Evolutionary conservation across 2,113 vertebrate species (phyloP), one percentile per base, ranked within the genome.

Genomic region (Lepus timidus): DNA sequence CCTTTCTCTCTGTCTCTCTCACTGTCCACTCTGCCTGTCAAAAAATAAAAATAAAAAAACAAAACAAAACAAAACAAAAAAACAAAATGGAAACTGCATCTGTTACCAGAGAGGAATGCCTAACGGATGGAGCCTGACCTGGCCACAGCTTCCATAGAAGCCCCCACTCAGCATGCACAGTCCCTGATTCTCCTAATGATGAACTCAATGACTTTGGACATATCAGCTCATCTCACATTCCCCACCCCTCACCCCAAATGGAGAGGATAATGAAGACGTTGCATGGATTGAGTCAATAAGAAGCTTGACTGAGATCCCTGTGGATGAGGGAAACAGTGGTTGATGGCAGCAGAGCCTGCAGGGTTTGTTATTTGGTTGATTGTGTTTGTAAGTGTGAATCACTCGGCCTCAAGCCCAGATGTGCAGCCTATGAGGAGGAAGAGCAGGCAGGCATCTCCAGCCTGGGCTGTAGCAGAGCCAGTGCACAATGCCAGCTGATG

Each of bases 211-310:
- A 67, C 65, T 97, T 90, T 74, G 73, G 84, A 89, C 84, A 95
- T 71, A 81, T 19, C 0, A 2, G 36, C 55, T 96, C 33, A 81
- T 94, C 79, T 96, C 76, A 75, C 65, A 89, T 86, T 78, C 55
- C 9, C 52, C n/a, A 52, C 44, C 55, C 33, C n/a, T 49, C 44
- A 44, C 33, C 67, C 90, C 29, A 49, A 80, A 84, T 62, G 55
- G 61, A 49, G 36, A 94, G 67, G 93, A 86, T 83, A 94, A 95
- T 83, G 85, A 96, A 81, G 94, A 96, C 17, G 65, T 94, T 85
- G 52, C 71, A 73, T 44, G 70, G 16, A 64, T 25, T 20, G n/a
- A 93, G 36, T 96, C 68, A 88, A 55, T 87, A 83, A 96, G 86
- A 95, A 93, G 76, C 33, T 82, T 94, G 83, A 93, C 58, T 80